These are phyloP conservation scores for Phortica variegata DNA, from an alignment of 1,140 invertebrate species.

Conservation along the genomic window DNA sequence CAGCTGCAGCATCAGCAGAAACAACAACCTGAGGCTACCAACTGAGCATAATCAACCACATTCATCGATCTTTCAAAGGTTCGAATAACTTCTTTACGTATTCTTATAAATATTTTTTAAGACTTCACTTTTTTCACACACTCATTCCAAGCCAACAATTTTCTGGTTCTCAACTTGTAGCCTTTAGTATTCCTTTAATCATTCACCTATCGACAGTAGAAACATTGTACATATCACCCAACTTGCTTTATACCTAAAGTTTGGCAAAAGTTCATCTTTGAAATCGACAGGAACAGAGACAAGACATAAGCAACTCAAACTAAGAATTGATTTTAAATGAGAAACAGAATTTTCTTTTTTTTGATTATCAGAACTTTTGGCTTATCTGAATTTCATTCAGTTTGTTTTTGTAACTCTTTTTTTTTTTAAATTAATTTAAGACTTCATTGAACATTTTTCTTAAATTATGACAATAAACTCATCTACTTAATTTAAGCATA, in stretches of 20 bases:
- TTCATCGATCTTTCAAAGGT: background rate
- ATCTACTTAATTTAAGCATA: slow-evolving; percentile 8
- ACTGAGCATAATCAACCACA: slow-evolving; percentile 20
- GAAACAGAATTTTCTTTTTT: too few species aligned
- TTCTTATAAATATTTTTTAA: slow-evolving; percentile 3
- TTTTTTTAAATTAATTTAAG: slow-evolving; percentile 6
- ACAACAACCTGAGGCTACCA: slow-evolving; percentile 36
- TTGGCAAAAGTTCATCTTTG: too few species aligned
- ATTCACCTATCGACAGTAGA: too few species aligned
- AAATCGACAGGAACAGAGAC: too few species aligned
- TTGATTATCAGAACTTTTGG: too few species aligned
- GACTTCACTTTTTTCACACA: slow-evolving; percentile 19
- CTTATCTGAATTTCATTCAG: slow-evolving; percentile 12
- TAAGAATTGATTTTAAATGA: too few species aligned
- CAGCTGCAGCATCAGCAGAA: slow-evolving; percentile 24
- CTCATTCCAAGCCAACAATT: slow-evolving; percentile 10
- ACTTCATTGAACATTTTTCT: slow-evolving; percentile 3
- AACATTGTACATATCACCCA: too few species aligned
- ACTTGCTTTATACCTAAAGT: too few species aligned
- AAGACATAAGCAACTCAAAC: too few species aligned
- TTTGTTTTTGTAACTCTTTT: slow-evolving; percentile 1
- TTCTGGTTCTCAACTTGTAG: too few species aligned
- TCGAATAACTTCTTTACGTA: slow-evolving; percentile 1
- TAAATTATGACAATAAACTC: slow-evolving; percentile 32
- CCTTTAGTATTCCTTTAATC: too few species aligned